Evolutionary conservation across 2,888 invertebrate genomes (phyloP), one percentile per base, ranked within the genome.

Genomic region (Epistrophella euchroma): DNA sequence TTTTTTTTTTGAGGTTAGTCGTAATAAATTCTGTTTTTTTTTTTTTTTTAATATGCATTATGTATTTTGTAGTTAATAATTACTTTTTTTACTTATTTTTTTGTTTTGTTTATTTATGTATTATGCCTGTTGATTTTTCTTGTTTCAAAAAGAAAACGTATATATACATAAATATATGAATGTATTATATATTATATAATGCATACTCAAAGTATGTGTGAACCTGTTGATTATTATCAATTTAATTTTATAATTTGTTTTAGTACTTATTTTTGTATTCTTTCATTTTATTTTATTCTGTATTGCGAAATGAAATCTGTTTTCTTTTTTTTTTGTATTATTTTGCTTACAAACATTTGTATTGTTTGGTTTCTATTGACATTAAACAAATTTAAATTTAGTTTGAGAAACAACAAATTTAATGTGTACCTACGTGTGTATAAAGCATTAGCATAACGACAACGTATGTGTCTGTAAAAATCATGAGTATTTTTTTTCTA

Each of bases 311-410:
- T 22, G 22, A 7, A 40, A 62, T 62, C 68, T 73, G 66, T 62
- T 72, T 72, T 73, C 72, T 72, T 47, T 60, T 72, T 58, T 13
- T 15, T 25, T 52, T 22, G n/a, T n/a, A 15, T 22, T 66, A 43
- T 58, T 62, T 40, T 62, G 17, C 15, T 62, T 62, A 25, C 32
- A n/a, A 40, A 28, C 58, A 58, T 37, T 66, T 47, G 47, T 66
- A 56, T 56, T 55, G 70, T 70, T 81, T 76, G 72, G 40, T 71
- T 82, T 55, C 72, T 78, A 83, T 83, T 78, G 82, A 83, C 50
- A 73, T 43, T 77, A 55, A 37, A 71, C 40, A 15, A 15, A 60
- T 52, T 60, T 17, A 60, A 43, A 13, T 52, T 70, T 40, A n/a
- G 62, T 56, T 5, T 32, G 17, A 40, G 35, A 66, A 32, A 40